Conservation (phyloP, 2,888 invertebrate species). For the Pantelozetes paolii region DNA sequence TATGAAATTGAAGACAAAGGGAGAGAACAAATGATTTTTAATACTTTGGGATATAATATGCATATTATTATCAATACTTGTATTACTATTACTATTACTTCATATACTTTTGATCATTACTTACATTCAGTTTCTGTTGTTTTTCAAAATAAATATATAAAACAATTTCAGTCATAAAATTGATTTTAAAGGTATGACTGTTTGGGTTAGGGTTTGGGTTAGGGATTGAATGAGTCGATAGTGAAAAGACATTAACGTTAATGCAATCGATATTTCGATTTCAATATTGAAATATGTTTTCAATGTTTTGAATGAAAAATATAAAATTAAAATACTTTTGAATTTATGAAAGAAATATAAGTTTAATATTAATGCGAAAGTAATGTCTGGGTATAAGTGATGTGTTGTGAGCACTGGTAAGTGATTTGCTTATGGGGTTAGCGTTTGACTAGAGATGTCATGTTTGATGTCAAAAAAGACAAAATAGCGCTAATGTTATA, state of each 20-base stretch:
- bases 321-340: not conserved
- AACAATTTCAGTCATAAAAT: not conserved
- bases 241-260: not conserved
- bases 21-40: slow-evolving; percentile 30
- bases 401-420: slow-evolving; percentile 3
- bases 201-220: not conserved
- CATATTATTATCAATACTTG: slow-evolving; percentile 16
- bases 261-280: not conserved
- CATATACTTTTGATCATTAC: not conserved
- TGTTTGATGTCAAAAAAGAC: slow-evolving; percentile 36
- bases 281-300: not conserved
- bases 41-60: not conserved
- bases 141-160: slow-evolving; percentile 15
- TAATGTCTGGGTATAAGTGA: not conserved
- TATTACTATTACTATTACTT: not conserved
- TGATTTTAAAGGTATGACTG: slow-evolving; percentile 20
- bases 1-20: slow-evolving; percentile 31
- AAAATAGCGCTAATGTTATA: slow-evolving; percentile 33
- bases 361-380: slow-evolving; percentile 6
- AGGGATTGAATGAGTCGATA: not conserved
- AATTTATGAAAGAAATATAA: not conserved
- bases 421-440: slow-evolving; percentile 36
- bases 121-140: slow-evolving; percentile 9
- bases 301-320: not conserved
- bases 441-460: slow-evolving; percentile 23